Conservation (phyloP, 1,140 invertebrate genomes). For the Papilio polytes region DNA sequence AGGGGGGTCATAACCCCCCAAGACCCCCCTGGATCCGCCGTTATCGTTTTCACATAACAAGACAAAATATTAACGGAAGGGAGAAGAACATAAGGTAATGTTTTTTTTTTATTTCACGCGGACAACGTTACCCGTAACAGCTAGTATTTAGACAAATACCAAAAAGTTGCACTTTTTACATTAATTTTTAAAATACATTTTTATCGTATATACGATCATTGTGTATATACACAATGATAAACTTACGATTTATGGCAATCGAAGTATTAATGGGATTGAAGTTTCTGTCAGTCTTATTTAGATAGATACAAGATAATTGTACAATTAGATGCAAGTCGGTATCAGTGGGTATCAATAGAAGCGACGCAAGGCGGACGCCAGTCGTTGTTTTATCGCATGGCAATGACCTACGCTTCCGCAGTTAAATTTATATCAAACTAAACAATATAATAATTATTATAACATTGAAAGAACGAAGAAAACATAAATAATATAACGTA, state of each 20-base stretch:
- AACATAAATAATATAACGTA: background rate
- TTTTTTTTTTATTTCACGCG: no score
- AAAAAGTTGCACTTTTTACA: no score
- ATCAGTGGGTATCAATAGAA: slow-evolving; percentile 17
- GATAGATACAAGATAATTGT: background rate
- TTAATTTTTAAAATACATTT: no score
- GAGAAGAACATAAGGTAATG: no score
- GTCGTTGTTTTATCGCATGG: slow-evolving; percentile 22
- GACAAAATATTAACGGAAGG: no score
- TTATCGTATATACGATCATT: no score
- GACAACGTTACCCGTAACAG: no score
- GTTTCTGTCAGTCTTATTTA: background rate
- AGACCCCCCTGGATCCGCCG: no score
- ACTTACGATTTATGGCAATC: background rate
- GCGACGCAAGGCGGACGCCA: background rate
- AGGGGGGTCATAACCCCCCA: no score
- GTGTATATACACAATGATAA: no score
- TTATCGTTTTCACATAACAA: no score
- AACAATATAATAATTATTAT: background rate
- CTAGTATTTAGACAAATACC: no score
- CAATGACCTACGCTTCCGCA: slow-evolving; percentile 33
- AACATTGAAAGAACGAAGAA: background rate
- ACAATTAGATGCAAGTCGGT: background rate
- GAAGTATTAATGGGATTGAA: background rate
- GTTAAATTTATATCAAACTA: slow-evolving; percentile 11